Percentiles rank a stretch among this genome's conserved stretches.
These are phyloP conservation scores for Pyrgilauda ruficollis DNA, from an alignment of 2,113 vertebrate genomes.

Conservation along the genomic window DNA sequence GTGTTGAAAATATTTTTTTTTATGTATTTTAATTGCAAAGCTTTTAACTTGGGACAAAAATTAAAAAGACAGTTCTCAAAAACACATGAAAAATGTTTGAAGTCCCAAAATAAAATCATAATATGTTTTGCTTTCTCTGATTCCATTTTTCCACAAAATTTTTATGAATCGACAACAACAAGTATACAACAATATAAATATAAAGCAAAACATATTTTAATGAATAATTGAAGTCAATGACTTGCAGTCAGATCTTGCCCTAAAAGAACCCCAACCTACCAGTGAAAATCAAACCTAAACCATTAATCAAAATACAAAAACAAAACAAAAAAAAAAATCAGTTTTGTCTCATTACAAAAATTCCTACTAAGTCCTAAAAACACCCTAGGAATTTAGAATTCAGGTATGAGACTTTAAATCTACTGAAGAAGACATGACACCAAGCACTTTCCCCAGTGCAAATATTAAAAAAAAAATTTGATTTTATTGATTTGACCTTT, in stretches of 20 bases:
- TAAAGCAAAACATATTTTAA: not conserved
- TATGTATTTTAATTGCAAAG: not conserved
- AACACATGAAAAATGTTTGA: not conserved
- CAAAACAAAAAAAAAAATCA: not conserved
- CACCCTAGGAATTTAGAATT: not conserved
- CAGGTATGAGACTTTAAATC: not conserved
- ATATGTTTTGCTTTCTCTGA: not conserved
- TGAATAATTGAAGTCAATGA: not conserved
- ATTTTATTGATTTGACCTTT: not conserved
- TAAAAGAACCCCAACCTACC: accelerated
- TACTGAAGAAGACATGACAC: not conserved
- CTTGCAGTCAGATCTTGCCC: not conserved
- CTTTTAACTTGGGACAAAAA: not conserved
- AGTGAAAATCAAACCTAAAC: not conserved
- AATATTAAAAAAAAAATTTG: accelerated
- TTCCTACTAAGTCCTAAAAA: not conserved
- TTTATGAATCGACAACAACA: accelerated
- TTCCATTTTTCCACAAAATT: not conserved
- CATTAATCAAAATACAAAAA: not conserved
- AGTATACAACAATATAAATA: not conserved
- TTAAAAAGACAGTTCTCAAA: not conserved
- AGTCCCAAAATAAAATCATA: not conserved
- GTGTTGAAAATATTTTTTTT: not conserved
- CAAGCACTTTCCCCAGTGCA: accelerated
- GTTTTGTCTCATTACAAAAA: not conserved